phyloP scores from a whole-genome alignment of 2,797 vertebrate genomes.

The Takifugu ocellatus region DNA sequence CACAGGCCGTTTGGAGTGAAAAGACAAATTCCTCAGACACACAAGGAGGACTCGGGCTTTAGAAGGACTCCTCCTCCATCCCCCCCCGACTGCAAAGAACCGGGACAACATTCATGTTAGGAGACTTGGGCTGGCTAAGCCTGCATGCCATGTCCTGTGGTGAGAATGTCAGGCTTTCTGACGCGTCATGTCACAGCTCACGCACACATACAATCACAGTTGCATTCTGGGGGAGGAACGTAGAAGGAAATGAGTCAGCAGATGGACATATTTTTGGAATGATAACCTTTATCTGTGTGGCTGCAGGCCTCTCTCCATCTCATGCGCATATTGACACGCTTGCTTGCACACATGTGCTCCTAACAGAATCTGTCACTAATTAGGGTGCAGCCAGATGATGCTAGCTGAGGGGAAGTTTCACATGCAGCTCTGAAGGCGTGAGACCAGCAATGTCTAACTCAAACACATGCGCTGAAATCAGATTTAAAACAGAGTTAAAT shows the following conservation, averaged over 20 bases:
- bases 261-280: conserved; percentile 65
- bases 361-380: conserved; percentile 64
- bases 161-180: conserved; percentile 54
- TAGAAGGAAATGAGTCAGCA: conserved; percentile 40
- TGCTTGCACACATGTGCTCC: conserved; percentile 25
- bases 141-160: conserved; percentile 34
- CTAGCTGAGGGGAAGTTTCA: conserved; percentile 36
- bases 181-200: conserved; percentile 13
- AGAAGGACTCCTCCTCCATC: conserved; percentile 29
- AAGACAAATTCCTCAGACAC: conserved; percentile 36
- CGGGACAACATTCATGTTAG: conserved; percentile 11
- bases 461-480: conserved; percentile 6
- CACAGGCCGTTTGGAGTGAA: conserved; percentile 27
- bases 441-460: conserved; percentile 38
- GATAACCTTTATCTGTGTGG: conserved; percentile 66
- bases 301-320: conserved; percentile 35
- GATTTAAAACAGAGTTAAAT: conserved; percentile 27
- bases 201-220: conserved; percentile 11
- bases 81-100: conserved; percentile 26
- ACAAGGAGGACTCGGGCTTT: conserved; percentile 27
- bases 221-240: conserved; percentile 27
- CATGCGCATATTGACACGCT: conserved; percentile 12
- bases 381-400: conserved; percentile 61
- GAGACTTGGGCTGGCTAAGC: conserved; percentile 32
- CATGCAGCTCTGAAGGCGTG: conserved; percentile 42